A percentile compares a stretch with the other conserved stretches of the same genome.
These are phyloP conservation scores for Brachypteracias leptosomus DNA, from an alignment of 2,113 vertebrate species.

Conservation along the genomic window DNA sequence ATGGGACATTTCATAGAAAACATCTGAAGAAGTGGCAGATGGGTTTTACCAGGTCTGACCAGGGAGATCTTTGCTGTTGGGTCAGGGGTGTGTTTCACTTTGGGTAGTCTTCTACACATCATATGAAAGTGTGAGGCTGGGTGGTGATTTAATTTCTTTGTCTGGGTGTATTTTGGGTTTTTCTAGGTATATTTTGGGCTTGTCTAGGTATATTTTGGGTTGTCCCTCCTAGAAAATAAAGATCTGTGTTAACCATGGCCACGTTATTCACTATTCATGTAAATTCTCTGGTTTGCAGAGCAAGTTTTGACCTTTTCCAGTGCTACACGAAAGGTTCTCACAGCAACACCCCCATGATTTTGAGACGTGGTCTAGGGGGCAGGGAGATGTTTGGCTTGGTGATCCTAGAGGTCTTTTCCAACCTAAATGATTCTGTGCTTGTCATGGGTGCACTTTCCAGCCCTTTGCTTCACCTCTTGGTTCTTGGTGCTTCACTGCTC, in stretches of 20 bases:
- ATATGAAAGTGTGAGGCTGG: neutral
- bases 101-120: neutral
- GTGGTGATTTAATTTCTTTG: neutral
- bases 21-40: neutral
- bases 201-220: neutral
- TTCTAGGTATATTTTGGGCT: neutral
- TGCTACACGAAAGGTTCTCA: neutral
- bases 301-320: neutral
- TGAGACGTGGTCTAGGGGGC: no score
- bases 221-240: neutral
- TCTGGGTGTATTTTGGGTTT: neutral
- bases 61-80: neutral
- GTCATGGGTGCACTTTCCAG: neutral
- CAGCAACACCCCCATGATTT: neutral
- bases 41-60: neutral
- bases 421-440: no score
- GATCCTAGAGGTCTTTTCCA: no score
- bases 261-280: rapidly evolving
- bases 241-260: neutral
- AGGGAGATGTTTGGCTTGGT: no score
- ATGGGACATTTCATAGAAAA: neutral
- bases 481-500: neutral
- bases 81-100: neutral
- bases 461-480: neutral
- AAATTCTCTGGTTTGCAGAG: neutral